These are phyloP conservation scores for Macroglossus sobrinus DNA, from an alignment of 2,113 vertebrate genomes.

Conservation along the genomic window DNA sequence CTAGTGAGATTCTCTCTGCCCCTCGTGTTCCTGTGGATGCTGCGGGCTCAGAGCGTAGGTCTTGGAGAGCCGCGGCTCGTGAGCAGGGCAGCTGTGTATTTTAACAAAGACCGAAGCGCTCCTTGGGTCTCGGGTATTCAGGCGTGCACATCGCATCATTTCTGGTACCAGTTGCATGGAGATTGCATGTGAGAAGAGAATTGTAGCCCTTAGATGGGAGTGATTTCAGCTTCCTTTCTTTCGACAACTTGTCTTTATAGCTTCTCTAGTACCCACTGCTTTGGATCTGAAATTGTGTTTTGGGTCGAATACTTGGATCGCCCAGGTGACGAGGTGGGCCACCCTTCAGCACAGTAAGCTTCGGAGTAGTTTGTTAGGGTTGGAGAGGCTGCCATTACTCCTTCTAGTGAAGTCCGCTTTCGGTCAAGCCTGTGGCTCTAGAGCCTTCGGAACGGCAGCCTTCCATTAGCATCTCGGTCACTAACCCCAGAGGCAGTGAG, in stretches of 20 bases:
- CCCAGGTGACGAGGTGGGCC: not conserved
- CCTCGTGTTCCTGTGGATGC: not conserved
- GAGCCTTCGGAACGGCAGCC: not conserved
- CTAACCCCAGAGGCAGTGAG: not conserved
- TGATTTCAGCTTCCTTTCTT: not conserved
- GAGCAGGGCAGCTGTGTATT: not conserved
- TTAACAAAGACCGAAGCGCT: not conserved
- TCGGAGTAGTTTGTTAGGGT: not conserved
- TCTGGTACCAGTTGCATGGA: not conserved
- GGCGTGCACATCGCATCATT: not conserved
- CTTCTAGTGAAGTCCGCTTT: not conserved
- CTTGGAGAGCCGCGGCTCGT: not conserved
- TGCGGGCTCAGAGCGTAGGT: not conserved
- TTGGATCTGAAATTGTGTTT: not conserved
- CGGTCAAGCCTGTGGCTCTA: not conserved
- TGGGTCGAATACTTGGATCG: not conserved
- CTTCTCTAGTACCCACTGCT: not conserved
- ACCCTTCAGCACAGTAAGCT: not conserved
- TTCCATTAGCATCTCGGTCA: not conserved
- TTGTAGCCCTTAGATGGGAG: not conserved
- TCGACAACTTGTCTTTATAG: not conserved
- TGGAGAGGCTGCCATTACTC: not conserved
- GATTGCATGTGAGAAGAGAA: not conserved
- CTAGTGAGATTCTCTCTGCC: not conserved
- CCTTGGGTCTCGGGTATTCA: not conserved